A percentile compares a stretch with the other conserved stretches of the same genome.
Conservation (phyloP, 2,113 vertebrate species). For the Trochalopteron elliotii region DNA sequence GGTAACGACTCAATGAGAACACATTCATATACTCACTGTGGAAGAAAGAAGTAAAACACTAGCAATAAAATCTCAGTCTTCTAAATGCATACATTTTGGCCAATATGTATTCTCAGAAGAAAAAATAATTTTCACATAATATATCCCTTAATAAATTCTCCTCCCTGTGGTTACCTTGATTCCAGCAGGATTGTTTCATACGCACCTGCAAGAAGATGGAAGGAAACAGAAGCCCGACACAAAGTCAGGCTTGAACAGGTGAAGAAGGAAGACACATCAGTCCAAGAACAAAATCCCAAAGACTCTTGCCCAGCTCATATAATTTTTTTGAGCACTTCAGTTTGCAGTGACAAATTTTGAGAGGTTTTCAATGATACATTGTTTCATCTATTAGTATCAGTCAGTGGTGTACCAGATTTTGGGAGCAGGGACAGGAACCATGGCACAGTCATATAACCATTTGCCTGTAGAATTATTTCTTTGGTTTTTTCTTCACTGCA, state of each 20-base stretch:
- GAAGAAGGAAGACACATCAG: background rate
- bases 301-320: background rate
- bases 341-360: background rate
- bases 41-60: background rate
- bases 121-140: background rate
- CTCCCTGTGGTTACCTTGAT: background rate
- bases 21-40: background rate
- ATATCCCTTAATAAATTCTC: background rate
- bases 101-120: background rate
- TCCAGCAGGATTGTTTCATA: background rate
- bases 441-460: background rate
- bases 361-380: rapidly evolving
- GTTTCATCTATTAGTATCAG: background rate
- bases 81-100: background rate
- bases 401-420: background rate
- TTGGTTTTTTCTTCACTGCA: background rate
- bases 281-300: background rate
- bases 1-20: background rate
- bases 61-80: background rate
- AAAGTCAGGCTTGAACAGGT: background rate
- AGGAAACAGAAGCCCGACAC: background rate
- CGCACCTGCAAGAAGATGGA: background rate
- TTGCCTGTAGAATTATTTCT: background rate
- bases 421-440: rapidly evolving
- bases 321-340: background rate